Base-by-base conservation (phyloP, 2,797 vertebrate species). In the Distichodus sexfasciatus region DNA sequence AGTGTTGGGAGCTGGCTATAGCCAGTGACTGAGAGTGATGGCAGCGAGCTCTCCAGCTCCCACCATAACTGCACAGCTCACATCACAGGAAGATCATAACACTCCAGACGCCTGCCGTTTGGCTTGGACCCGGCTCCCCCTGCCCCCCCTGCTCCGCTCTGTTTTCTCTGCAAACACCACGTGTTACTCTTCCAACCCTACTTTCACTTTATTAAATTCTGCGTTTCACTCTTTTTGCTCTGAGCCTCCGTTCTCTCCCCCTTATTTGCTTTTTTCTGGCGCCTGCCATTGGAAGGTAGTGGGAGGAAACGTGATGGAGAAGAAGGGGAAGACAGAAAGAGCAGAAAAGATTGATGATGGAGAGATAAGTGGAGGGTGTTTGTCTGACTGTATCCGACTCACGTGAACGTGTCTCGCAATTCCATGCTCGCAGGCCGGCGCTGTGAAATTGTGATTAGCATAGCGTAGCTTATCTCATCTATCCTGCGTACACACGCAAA, bases 161-260 rank as follows among this genome's bases (percentile, higher is more conserved):
- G 81, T 84, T 86, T 86, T 85, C 80, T 86, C 80, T 86, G 75
- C 65, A 83, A 87, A 80, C 83, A 81, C 83, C 76, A 44, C 12
- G 14, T 77, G 57, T 66, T 74, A 41, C 64, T 75, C 55, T 71
- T 74, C 47, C 74, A 65, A n/a, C 58, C 74, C 63, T 54, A 64
- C 51, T 84, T 82, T 75, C 71, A 81, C 65, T 79, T 83, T 77
- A 82, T 85, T 84, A 82, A 79, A 76, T 68, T 72, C 33, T n/a
- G 54, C 65, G 60, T 48, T 66, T 10, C n/a, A 33, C 71, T 43
- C 59, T 43, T 59, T 72, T 41, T 33, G 41, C 67, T 57, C 64
- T 36, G 14, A 76, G 29, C 72, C 76, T 61, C 55, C 23, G 54
- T 46, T 62, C 33, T 26, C 31, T 2, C n/a, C 47, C 69, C 40